These are phyloP conservation scores for Philereme vetulata DNA, from an alignment of 2,888 invertebrate genomes.

Conservation along the genomic window DNA sequence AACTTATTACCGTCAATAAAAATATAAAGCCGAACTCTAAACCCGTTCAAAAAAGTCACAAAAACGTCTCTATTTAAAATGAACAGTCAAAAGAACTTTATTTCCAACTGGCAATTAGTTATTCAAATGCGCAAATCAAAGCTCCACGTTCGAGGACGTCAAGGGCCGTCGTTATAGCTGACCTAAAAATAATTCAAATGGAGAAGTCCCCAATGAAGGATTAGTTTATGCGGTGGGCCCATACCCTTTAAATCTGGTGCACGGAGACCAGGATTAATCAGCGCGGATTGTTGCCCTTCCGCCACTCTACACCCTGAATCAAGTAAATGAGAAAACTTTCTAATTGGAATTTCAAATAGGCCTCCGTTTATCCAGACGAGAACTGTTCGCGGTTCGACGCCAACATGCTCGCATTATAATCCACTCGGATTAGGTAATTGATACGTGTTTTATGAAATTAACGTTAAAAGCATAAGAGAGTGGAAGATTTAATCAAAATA, in stretches of 20 bases:
- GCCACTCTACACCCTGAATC: constrained; percentile 78
- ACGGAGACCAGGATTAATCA: constrained; percentile 76
- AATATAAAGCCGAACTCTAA: not conserved
- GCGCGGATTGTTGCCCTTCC: constrained; percentile 80
- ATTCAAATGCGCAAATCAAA: constrained; percentile 41
- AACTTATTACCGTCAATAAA: too few species aligned
- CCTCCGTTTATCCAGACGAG: constrained; percentile 76
- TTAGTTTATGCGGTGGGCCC: constrained; percentile 71
- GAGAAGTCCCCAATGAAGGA: constrained; percentile 63
- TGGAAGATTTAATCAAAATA: constrained; percentile 12
- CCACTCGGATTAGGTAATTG: constrained; percentile 59
- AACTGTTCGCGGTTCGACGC: constrained; percentile 71
- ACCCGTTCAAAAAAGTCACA: constrained; percentile 5
- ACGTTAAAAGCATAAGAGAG: constrained; percentile 17
- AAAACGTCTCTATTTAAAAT: constrained; percentile 21
- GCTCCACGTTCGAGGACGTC: constrained; percentile 46
- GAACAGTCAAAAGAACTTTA: constrained; percentile 36
- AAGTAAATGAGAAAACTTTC: constrained; percentile 83
- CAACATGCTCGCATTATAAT: constrained; percentile 65
- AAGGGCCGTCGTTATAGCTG: constrained; percentile 45
- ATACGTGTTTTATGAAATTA: constrained; percentile 50
- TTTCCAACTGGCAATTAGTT: constrained; percentile 37
- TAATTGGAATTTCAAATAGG: constrained; percentile 83
- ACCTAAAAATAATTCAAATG: constrained; percentile 65
- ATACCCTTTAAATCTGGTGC: constrained; percentile 75